phyloP scores from a whole-genome alignment of 2,797 vertebrate species.

The Coranthus polyacanthus region DNA sequence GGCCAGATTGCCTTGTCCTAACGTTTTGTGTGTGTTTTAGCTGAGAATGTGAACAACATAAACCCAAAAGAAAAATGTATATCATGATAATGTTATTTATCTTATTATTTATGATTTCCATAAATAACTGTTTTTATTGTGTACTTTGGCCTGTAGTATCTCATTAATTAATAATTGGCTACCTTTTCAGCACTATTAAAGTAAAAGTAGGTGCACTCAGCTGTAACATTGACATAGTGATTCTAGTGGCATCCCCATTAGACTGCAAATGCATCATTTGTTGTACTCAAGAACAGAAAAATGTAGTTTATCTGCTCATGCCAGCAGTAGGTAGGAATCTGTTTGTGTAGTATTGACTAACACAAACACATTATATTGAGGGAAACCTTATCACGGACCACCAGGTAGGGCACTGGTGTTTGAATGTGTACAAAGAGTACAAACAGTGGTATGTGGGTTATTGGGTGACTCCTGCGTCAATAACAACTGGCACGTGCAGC shows the following conservation, averaged over 20 bases:
- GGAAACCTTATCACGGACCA: not conserved
- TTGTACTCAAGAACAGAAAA: not conserved
- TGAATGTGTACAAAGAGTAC: constrained; percentile 2
- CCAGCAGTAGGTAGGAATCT: not conserved
- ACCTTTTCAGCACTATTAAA: not conserved
- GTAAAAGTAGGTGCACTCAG: not conserved
- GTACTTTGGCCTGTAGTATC: no score
- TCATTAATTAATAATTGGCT: not conserved
- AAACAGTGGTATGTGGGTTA: constrained; percentile 9
- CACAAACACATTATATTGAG: constrained; percentile 3
- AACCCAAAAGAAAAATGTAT: no score
- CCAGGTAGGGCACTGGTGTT: constrained; percentile 3
- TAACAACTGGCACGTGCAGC: not conserved
- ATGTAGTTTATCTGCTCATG: not conserved
- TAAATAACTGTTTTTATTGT: no score
- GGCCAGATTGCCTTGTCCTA: no score
- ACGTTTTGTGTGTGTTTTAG: no score
- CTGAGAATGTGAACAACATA: no score
- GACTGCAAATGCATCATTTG: not conserved
- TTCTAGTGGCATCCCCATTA: no score
- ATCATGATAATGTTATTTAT: no score
- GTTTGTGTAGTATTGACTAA: constrained; percentile 28
- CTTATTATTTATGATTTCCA: no score
- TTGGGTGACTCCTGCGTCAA: constrained; percentile 20
- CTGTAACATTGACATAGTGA: no score